A percentile compares a stretch with the other conserved stretches of the same genome.
These are phyloP conservation scores for Drosophila nikananu DNA, from an alignment of 1,140 invertebrate genomes.

Conservation along the genomic window DNA sequence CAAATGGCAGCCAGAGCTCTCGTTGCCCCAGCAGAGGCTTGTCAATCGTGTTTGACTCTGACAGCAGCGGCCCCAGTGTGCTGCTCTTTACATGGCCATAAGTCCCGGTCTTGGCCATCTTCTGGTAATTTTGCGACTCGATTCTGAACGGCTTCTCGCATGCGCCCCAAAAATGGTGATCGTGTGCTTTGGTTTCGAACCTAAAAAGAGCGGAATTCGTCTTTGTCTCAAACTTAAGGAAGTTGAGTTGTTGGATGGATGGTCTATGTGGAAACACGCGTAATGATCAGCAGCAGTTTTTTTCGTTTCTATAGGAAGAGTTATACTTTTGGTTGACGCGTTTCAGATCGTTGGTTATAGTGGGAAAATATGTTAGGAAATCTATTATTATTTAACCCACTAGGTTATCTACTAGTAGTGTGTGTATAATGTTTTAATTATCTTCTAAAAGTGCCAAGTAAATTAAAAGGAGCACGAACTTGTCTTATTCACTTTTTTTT, in stretches of 20 bases:
- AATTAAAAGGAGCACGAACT: not conserved
- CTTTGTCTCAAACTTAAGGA: constrained; percentile 35
- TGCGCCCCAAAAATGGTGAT: constrained; percentile 52
- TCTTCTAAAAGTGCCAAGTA: not conserved
- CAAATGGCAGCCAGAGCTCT: constrained; percentile 16
- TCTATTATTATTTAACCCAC: not conserved
- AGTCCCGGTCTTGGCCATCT: constrained; percentile 55
- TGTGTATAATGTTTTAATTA: not conserved
- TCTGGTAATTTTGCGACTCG: constrained; percentile 27
- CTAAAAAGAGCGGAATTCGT: constrained; percentile 39
- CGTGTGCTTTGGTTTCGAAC: constrained; percentile 29
- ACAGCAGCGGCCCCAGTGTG: constrained; percentile 32
- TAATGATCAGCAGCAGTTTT: constrained; percentile 28
- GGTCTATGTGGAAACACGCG: constrained; percentile 16
- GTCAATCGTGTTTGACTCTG: constrained; percentile 57
- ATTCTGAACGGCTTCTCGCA: constrained; percentile 37
- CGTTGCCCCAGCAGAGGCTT: constrained; percentile 43
- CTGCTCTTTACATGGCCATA: constrained; percentile 58
- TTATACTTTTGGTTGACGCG: constrained; percentile 1
- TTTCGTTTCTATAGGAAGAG: constrained; percentile 1
- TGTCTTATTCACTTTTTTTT: not conserved
- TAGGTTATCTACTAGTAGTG: too few relatives aligned
- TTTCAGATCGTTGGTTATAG: constrained; percentile 16
- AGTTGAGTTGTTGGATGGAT: constrained; percentile 22
- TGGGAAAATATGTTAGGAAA: not conserved